Evolutionary conservation across 2,797 vertebrate species (phyloP).

Genomic region (Moxostoma hubbsi): DNA sequence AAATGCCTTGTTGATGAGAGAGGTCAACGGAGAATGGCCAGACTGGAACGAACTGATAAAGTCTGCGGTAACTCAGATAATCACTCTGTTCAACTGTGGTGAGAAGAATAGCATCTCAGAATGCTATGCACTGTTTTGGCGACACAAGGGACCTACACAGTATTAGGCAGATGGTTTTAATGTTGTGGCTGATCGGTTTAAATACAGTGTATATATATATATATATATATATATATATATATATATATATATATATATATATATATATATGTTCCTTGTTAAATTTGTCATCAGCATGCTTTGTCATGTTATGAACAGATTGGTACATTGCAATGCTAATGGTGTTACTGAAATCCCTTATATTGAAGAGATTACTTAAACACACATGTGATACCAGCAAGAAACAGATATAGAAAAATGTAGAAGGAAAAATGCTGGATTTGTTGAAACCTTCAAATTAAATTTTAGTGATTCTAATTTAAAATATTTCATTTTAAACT

Average conservation of each 20-base stretch:
- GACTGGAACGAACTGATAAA: no score
- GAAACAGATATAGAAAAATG: slow-evolving; percentile 6
- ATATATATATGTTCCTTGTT: background rate
- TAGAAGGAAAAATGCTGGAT: background rate
- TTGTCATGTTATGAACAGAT: slow-evolving; percentile 11
- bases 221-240: no score
- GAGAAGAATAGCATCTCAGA: no score
- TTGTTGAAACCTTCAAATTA: background rate
- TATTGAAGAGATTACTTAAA: slow-evolving; percentile 65
- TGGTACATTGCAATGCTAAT: slow-evolving; percentile 68
- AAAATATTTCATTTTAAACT: background rate
- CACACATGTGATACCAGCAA: slow-evolving; percentile 63
- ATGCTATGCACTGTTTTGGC: no score
- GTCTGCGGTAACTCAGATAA: no score
- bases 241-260: no score
- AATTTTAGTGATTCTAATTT: background rate
- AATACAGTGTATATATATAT: no score
- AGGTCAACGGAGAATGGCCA: no score
- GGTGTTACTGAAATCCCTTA: slow-evolving; percentile 76
- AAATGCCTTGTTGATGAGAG: no score
- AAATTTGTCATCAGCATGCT: background rate
- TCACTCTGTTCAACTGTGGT: no score
- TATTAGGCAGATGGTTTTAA: no score
- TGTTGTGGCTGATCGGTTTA: background rate
- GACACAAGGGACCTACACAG: no score